Base-by-base conservation (phyloP, 2,888 invertebrate genomes). In the Plagodis dolabraria region DNA sequence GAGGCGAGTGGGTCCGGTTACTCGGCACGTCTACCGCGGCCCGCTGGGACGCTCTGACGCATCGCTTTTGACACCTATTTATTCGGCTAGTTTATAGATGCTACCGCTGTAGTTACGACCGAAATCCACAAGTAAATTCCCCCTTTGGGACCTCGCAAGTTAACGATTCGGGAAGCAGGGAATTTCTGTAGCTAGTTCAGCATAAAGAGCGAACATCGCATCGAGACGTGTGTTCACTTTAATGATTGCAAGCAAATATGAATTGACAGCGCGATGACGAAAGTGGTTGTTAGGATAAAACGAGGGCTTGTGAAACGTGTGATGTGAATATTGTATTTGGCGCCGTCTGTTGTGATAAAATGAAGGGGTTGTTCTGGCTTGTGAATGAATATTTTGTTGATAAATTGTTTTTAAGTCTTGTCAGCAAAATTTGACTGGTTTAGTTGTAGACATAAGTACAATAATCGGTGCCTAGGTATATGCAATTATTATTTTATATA, bases 1-100 rank as follows among this genome's bases (percentile, higher is more conserved):
- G 84, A 89, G 83, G 85, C 79, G 84, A 84, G 82, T 80, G 80
- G 87, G 86, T 89, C 89, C 81, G 78, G 87, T 89, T 89, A 85
- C 88, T 75, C 72, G 83, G 86, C 90, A 89, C 89, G 89, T 88
- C 83, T 81, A 77, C 61, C 72, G 76, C 75, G 83, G 81, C 76
- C 76, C 74, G 61, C 69, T 50, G 67, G 67, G 65, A 63, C 58
- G 46, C 36, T 68, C 79, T 85, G 87, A 89, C 86, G 89, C 88
- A 89, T 89, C 81, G 84, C 86, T 86, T 76, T 82, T 87, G 89
- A 90, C 91, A 88, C 85, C 88, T 87, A 85, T 87, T 88, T 81
- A 87, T 85, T 87, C 80, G 76, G 80, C 82, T 82, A 86, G 83
- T 88, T 85, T 84, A 83, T 77, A 77, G 60, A 67, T 61, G 63